phyloP scores from a whole-genome alignment of 2,113 vertebrate species.

The Nothobranchius kuhntae region DNA sequence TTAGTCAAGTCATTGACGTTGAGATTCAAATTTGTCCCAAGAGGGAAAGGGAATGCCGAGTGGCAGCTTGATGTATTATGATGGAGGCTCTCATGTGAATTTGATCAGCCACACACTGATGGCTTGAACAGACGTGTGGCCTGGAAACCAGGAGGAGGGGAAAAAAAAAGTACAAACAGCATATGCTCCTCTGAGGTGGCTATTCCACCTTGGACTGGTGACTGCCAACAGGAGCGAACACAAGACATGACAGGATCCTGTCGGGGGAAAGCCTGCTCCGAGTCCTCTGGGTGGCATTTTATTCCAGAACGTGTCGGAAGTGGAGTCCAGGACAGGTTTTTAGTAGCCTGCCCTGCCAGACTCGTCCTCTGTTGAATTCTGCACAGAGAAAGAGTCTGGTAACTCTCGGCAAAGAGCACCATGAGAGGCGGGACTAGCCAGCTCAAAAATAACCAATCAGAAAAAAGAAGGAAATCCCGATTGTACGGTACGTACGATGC shows the following conservation, averaged over 20 bases:
- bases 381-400: too few species aligned
- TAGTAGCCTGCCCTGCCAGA: neutral
- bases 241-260: conserved; percentile 72
- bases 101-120: conserved; percentile 71
- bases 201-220: conserved; percentile 74
- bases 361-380: too few species aligned
- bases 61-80: conserved; percentile 66
- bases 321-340: conserved; percentile 27
- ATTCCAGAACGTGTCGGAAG: conserved; percentile 48
- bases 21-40: conserved; percentile 47
- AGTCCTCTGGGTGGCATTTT: conserved; percentile 42
- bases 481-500: too few species aligned
- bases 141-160: conserved; percentile 60
- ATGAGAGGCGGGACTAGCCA: too few species aligned
- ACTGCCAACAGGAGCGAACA: conserved; percentile 70
- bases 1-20: conserved; percentile 46
- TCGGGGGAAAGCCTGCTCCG: conserved; percentile 55
- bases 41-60: conserved; percentile 43
- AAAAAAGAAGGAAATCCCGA: too few species aligned
- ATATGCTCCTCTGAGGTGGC: conserved; percentile 79
- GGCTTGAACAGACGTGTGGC: conserved; percentile 76
- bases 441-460: too few species aligned
- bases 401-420: too few species aligned
- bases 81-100: conserved; percentile 77
- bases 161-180: conserved; percentile 75